A percentile compares a stretch with the other conserved stretches of the same genome.
These are phyloP conservation scores for Salarias fasciatus DNA, from an alignment of 2,797 vertebrate species.

Conservation along the genomic window DNA sequence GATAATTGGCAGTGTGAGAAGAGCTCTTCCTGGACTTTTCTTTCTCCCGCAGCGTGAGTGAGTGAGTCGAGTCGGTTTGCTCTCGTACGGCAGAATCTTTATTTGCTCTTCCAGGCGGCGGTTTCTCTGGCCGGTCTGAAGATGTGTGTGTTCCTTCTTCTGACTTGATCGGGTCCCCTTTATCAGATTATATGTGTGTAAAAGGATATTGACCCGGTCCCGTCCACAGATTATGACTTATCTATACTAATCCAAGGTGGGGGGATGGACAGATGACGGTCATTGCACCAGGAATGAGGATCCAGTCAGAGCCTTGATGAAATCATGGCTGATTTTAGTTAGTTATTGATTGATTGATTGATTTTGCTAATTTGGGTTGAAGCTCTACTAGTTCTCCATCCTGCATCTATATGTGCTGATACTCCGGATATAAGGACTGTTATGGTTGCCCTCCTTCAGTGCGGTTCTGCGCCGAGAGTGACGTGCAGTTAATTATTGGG, in stretches of 20 bases:
- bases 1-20: constrained; percentile 16
- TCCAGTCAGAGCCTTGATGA: constrained; percentile 1
- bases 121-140: background rate
- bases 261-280: constrained; percentile 40
- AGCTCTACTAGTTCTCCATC: no score
- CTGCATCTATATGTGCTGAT: no score
- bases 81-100: background rate
- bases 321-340: background rate
- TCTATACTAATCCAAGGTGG: constrained; percentile 71
- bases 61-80: background rate
- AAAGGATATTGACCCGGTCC: constrained; percentile 62
- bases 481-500: no score
- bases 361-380: no score
- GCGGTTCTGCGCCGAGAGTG: no score
- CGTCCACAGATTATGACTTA: constrained; percentile 72
- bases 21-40: background rate
- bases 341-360: no score
- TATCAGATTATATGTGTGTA: constrained; percentile 48
- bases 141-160: constrained; percentile 10
- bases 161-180: constrained; percentile 37
- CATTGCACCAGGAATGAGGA: constrained; percentile 5
- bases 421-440: no score
- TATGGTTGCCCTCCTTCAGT: no score
- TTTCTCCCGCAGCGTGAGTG: constrained; percentile 1
- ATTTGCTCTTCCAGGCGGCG: constrained; percentile 1